Conservation (phyloP, 1,140 invertebrate genomes). For the Plutomurus gul region DNA sequence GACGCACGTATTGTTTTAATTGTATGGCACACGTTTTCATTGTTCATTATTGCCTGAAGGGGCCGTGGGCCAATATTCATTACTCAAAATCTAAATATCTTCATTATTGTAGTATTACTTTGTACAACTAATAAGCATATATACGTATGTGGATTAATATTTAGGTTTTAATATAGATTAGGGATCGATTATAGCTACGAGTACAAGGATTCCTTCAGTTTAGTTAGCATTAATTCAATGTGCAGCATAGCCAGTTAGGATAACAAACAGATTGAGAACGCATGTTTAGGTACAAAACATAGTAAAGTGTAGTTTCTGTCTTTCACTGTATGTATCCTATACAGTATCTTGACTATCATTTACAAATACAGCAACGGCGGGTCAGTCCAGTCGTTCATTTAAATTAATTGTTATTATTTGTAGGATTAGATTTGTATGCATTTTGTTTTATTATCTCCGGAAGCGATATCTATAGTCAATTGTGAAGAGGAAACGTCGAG, state of each 20-base stretch:
- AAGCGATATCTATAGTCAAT: too few relatives aligned
- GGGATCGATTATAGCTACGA: too few relatives aligned
- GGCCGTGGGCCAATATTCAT: background rate
- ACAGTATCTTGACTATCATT: background rate
- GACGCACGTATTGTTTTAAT: background rate
- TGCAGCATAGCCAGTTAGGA: background rate
- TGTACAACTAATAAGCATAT: too few relatives aligned
- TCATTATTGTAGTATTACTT: too few relatives aligned
- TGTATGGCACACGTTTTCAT: background rate
- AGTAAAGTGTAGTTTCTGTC: background rate
- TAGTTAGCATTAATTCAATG: background rate
- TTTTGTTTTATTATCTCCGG: too few relatives aligned
- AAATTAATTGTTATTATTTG: too few relatives aligned
- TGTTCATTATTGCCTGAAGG: conserved; percentile 17
- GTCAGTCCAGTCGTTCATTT: background rate
- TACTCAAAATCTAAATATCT: too few relatives aligned
- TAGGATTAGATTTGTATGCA: too few relatives aligned
- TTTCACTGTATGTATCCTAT: background rate
- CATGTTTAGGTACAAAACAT: background rate
- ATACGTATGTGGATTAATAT: too few relatives aligned
- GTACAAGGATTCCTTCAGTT: too few relatives aligned
- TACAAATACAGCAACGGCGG: background rate
- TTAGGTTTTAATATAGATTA: too few relatives aligned
- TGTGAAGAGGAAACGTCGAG: too few relatives aligned
- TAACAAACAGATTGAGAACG: background rate